Evolutionary conservation across 2,113 vertebrate genomes (phyloP), one percentile per base, ranked within the genome.

Genomic region (Probosciger aterrimus): DNA sequence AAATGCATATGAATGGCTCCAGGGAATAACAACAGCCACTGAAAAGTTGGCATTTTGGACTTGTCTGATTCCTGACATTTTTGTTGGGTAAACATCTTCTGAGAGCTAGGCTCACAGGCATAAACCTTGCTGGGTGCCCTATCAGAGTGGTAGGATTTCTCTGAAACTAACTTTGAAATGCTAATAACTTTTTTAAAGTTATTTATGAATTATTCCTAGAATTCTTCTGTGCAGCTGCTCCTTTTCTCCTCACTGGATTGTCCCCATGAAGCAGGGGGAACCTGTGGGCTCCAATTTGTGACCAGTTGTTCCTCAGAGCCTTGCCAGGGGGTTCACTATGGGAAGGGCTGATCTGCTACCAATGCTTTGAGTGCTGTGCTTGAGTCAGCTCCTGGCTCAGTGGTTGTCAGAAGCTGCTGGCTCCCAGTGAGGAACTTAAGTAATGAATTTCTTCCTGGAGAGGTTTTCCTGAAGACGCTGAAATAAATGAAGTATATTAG

Each of bases 111-210:
- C 14, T 62, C 33, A 28, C 33, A 44, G 52, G 30, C 64, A 14
- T 57, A 85, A 94, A 59, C 14, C 50, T 64, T 86, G n/a, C n/a
- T 64, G 60, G 14, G 23, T 71, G 33, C 47, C 23, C 9, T 27
- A 30, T 24, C 19, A 67, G 46, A 59, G 39, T 7, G 3, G 33
- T 43, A 75, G 8, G 2, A 68, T 86, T 91, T 81, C 50, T 75
- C 27, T 68, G 28, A 82, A 92, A 80, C 33, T 44, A 83, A 63
- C 71, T 95, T 77, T 50, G 59, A 88, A 85, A 89, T 64, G 30
- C 10, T 82, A 85, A 60, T 53, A 62, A 41, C 64, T 46, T 64
- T 74, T 74, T 15, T 1, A 3, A 80, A 80, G n/a, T 27, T 80
- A 69, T 77, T 47, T 69, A 35, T 62, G 0, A 65, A 57, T 77